phyloP scores from a whole-genome alignment of 2,797 vertebrate genomes.

The Dicrostonyx torquatus region DNA sequence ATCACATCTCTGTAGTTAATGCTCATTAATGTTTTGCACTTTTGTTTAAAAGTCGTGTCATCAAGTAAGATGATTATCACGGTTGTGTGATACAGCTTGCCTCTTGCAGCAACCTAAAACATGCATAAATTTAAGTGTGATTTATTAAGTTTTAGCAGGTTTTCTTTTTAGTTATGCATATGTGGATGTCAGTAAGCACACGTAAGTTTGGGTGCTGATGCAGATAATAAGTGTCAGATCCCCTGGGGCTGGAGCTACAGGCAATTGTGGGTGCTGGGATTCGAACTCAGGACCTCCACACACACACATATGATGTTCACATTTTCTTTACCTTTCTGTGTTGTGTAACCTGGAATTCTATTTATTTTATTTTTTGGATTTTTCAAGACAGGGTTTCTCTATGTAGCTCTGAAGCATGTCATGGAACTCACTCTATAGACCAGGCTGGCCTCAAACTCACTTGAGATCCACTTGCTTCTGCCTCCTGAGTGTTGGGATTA shows the following conservation, averaged over 20 bases:
- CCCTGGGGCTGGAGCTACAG: background rate
- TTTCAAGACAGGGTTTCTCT: too few species aligned
- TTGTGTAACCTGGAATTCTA: constrained; percentile 28
- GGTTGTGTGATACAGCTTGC: background rate
- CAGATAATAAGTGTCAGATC: background rate
- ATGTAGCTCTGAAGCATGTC: too few species aligned
- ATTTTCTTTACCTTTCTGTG: constrained; percentile 23
- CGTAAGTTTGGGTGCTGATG: background rate
- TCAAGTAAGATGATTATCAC: background rate
- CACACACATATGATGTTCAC: background rate
- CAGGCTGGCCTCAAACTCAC: too few species aligned
- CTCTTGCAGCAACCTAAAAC: constrained; percentile 15
- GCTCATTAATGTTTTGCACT: background rate
- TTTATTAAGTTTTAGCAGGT: background rate
- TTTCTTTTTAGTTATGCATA: background rate
- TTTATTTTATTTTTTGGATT: constrained; percentile 46
- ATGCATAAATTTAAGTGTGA: background rate
- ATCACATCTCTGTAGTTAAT: constrained; percentile 7
- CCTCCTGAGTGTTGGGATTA: too few species aligned
- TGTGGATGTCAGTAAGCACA: background rate
- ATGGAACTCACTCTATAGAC: too few species aligned
- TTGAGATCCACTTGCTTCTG: too few species aligned
- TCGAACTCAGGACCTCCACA: background rate
- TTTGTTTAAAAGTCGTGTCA: background rate
- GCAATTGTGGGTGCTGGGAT: background rate